phyloP scores from a whole-genome alignment of 2,113 vertebrate species.

The Odobenus rosmarus region DNA sequence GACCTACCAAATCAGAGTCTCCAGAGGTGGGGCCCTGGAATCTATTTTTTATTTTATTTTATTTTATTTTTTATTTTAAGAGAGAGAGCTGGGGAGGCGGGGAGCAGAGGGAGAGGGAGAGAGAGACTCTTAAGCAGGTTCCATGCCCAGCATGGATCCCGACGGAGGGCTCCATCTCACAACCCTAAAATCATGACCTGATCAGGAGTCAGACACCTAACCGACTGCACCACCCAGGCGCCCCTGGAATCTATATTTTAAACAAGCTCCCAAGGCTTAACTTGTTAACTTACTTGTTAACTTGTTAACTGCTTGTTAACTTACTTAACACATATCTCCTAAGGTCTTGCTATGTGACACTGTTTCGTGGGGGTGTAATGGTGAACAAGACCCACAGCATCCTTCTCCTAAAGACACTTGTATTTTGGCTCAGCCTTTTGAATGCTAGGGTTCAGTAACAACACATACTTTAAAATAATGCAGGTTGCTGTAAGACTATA shows the following conservation, averaged over 20 bases:
- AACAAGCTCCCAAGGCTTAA: neutral
- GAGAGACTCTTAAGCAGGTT: neutral
- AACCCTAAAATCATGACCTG: neutral
- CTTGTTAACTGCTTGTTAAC: neutral
- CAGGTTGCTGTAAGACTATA: neutral
- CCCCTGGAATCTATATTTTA: neutral
- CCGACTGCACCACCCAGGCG: neutral
- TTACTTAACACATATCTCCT: neutral
- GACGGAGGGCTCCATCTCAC: neutral
- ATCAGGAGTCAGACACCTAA: neutral
- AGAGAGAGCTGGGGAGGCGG: neutral
- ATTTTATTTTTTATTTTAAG: neutral
- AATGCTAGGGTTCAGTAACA: neutral
- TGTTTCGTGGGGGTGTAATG: neutral
- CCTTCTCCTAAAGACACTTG: neutral
- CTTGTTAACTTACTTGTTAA: constrained; percentile 1
- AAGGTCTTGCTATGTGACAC: neutral
- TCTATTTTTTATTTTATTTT: neutral
- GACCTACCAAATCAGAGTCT: neutral
- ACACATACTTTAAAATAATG: neutral
- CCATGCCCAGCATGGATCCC: neutral
- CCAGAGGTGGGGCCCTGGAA: neutral
- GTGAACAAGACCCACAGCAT: neutral
- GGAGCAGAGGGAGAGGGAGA: neutral
- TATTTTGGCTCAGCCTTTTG: neutral